phyloP scores from a whole-genome alignment of 2,888 invertebrate species.

The Odiellus spinosus region DNA sequence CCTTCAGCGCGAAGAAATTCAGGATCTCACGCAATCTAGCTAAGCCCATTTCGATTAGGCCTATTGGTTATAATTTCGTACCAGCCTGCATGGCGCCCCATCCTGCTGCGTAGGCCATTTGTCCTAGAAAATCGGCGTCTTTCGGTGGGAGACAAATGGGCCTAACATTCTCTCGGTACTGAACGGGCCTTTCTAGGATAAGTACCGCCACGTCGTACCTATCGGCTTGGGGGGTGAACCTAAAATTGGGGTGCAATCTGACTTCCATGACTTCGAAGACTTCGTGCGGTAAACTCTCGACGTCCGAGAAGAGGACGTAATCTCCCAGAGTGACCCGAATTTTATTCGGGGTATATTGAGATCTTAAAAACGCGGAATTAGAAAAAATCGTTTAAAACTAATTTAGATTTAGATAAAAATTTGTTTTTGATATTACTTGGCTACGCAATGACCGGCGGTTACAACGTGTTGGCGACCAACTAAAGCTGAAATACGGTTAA shows the following conservation, averaged over 20 bases:
- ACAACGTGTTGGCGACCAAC: conserved; percentile 81
- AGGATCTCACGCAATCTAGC: too few relatives aligned
- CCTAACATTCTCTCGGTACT: conserved; percentile 46
- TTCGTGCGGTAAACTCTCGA: conserved; percentile 76
- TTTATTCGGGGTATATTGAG: conserved; percentile 46
- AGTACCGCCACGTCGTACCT: conserved; percentile 81
- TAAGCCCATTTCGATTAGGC: too few relatives aligned
- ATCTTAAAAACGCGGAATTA: conserved; percentile 11
- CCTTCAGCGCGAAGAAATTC: too few relatives aligned
- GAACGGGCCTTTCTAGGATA: conserved; percentile 63
- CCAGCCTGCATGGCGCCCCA: conserved; percentile 69
- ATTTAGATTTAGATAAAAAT: not conserved
- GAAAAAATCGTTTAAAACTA: not conserved
- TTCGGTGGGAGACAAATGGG: conserved; percentile 82
- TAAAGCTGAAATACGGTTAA: conserved; percentile 39
- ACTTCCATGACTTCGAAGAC: conserved; percentile 82
- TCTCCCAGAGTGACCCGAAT: conserved; percentile 82
- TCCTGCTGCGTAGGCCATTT: conserved; percentile 80
- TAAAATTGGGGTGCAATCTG: conserved; percentile 76
- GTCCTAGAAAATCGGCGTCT: conserved; percentile 73
- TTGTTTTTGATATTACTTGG: conserved; percentile 32
- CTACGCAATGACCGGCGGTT: conserved; percentile 86
- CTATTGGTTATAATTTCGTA: too few relatives aligned
- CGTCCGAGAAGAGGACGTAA: conserved; percentile 83
- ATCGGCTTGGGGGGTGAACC: conserved; percentile 71